Conservation (phyloP, 2,797 vertebrate species). For the Molossus alvarezi region DNA sequence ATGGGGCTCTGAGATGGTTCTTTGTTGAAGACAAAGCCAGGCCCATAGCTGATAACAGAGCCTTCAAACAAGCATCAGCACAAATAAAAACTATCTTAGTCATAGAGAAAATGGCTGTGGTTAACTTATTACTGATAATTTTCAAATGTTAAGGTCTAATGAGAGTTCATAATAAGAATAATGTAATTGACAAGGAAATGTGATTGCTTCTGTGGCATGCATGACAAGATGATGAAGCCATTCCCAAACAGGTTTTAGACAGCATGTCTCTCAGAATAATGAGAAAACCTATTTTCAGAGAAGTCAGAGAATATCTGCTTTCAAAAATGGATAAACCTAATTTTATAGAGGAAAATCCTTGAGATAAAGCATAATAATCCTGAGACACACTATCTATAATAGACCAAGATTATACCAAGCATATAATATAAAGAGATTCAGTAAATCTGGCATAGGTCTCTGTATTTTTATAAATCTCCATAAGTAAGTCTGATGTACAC, state of each 20-base stretch:
- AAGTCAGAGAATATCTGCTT: slow-evolving; percentile 10
- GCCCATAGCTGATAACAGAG: background rate
- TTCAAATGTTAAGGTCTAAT: slow-evolving; percentile 41
- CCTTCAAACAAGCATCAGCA: background rate
- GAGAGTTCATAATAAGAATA: slow-evolving; percentile 37
- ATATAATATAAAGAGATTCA: slow-evolving; percentile 46
- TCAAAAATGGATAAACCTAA: slow-evolving; percentile 62
- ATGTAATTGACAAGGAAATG: slow-evolving; percentile 28
- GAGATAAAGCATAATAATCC: slow-evolving; percentile 32
- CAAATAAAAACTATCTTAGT: slow-evolving; percentile 15
- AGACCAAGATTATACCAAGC: background rate
- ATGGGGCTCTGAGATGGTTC: background rate
- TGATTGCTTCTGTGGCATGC: slow-evolving; percentile 21
- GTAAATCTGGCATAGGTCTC: slow-evolving; percentile 15
- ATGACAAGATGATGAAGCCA: slow-evolving; percentile 61
- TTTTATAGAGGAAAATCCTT: slow-evolving; percentile 17
- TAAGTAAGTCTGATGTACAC: background rate
- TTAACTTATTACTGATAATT: slow-evolving; percentile 60
- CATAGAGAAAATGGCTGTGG: background rate
- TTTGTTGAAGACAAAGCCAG: background rate
- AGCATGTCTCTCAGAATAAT: slow-evolving; percentile 60
- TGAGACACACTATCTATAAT: slow-evolving; percentile 25
- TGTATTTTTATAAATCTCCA: slow-evolving; percentile 38
- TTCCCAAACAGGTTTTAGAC: slow-evolving; percentile 34
- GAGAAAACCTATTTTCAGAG: slow-evolving; percentile 47